Evolutionary conservation across 2,888 invertebrate species (phyloP).

Genomic region (Lithophane leautieri): DNA sequence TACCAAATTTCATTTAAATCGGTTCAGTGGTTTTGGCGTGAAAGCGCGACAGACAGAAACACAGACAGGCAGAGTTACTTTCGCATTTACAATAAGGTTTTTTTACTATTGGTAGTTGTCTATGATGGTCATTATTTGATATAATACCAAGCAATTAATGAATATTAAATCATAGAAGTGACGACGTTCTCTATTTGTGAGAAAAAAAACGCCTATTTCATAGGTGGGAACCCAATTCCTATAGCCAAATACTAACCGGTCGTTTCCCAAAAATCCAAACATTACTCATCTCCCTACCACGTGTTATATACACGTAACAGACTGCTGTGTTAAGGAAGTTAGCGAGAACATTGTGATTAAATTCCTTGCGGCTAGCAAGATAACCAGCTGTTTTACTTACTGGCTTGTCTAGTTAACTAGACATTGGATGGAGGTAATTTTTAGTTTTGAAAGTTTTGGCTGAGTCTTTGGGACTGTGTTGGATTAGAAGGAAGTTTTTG

Average conservation of each 20-base stretch:
- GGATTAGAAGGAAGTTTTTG: not conserved
- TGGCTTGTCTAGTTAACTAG: constrained; percentile 23
- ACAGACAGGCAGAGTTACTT: no score
- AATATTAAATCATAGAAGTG: no score
- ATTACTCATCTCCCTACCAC: not conserved
- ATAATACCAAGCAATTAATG: no score
- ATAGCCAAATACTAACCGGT: not conserved
- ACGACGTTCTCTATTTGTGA: no score
- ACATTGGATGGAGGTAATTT: not conserved
- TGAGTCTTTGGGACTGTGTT: not conserved
- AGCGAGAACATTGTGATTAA: constrained; percentile 52
- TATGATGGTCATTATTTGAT: no score
- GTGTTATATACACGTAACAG: constrained; percentile 13
- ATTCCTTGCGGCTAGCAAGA: constrained; percentile 52
- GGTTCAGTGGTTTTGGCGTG: no score
- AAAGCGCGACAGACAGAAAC: no score
- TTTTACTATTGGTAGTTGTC: no score
- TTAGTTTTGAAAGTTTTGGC: constrained; percentile 13
- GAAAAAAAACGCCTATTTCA: no score
- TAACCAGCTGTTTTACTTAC: constrained; percentile 31
- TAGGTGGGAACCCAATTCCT: no score
- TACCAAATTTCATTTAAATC: no score
- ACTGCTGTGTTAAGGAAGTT: constrained; percentile 47
- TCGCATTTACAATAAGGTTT: no score
- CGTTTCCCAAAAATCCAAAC: not conserved